phyloP scores from a whole-genome alignment of 1,140 invertebrate genomes.

The Bombus waltoni region DNA sequence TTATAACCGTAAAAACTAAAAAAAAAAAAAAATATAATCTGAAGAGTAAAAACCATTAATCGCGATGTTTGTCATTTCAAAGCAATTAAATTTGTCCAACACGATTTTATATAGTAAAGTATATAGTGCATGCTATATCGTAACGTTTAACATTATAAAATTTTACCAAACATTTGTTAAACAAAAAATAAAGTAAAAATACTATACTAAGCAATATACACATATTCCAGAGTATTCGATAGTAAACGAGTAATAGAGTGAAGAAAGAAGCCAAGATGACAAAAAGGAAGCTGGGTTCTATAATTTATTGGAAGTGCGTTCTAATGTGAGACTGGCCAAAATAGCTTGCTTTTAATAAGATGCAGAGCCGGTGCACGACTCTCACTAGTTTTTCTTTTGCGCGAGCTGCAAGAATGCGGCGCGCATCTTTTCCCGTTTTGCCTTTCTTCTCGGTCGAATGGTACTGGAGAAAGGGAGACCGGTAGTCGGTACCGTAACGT shows the following conservation, averaged over 20 bases:
- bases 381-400: constrained; percentile 72
- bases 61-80: too few species aligned
- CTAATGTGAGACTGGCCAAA: neutral
- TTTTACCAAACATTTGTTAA: neutral
- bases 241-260: neutral
- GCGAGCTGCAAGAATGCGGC: constrained; percentile 59
- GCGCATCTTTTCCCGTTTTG: constrained; percentile 63
- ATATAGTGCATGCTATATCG: too few species aligned
- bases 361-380: constrained; percentile 30
- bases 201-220: neutral
- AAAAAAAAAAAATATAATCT: too few species aligned
- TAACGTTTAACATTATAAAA: neutral
- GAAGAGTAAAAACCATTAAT: too few species aligned
- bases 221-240: neutral
- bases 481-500: constrained; percentile 60
- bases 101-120: too few species aligned
- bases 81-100: too few species aligned
- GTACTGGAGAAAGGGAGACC: constrained; percentile 64
- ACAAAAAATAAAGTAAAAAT: neutral
- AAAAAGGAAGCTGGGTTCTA: too few species aligned
- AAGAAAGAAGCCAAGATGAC: neutral
- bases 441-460: constrained; percentile 58
- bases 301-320: too few species aligned
- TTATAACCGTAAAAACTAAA: too few species aligned
- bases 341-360: constrained; percentile 1